Conservation (phyloP, 1,140 invertebrate species). For the Streblospio benedicti region DNA sequence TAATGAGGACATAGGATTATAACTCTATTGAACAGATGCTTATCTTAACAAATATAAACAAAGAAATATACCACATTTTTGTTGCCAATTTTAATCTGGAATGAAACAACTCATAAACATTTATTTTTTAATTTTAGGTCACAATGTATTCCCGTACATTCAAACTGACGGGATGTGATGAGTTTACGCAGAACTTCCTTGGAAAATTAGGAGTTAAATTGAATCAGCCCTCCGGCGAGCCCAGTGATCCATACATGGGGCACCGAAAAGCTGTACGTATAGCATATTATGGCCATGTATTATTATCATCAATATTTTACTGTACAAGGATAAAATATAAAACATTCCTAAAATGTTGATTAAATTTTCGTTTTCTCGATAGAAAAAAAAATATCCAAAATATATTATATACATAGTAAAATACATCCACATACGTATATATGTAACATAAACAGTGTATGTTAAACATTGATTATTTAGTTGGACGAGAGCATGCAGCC, state of each 20-base stretch:
- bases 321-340: background rate
- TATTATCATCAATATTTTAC: background rate
- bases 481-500: conserved; percentile 46
- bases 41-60: too few relatives aligned
- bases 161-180: conserved; percentile 70
- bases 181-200: conserved; percentile 74
- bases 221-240: conserved; percentile 19
- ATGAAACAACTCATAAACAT: too few relatives aligned
- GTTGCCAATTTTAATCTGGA: too few relatives aligned
- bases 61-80: too few relatives aligned
- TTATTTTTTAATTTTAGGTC: too few relatives aligned
- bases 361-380: background rate
- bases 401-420: background rate
- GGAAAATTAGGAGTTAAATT: conserved; percentile 74
- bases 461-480: too few relatives aligned
- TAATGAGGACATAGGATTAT: too few relatives aligned
- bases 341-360: too few relatives aligned
- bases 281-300: background rate
- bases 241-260: conserved; percentile 40
- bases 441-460: too few relatives aligned
- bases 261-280: conserved; percentile 44
- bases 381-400: background rate
- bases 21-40: too few relatives aligned
- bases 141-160: conserved; percentile 68
- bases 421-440: background rate